Evolutionary conservation across 2,888 invertebrate species (phyloP), one percentile per base, ranked within the genome.

Genomic region (Pristionchus entomophagus): DNA sequence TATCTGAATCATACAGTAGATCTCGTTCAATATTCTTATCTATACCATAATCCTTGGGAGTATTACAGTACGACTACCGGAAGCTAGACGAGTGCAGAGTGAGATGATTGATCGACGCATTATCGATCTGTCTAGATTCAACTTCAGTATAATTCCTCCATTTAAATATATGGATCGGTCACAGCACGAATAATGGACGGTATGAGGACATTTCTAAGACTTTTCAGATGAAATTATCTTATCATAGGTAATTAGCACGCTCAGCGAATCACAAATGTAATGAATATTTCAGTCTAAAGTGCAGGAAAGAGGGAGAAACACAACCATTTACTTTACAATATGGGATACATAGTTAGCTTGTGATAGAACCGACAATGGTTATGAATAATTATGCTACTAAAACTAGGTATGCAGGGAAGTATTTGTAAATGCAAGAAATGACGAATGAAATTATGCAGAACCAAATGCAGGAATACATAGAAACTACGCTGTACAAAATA

Each of bases 401-500:
- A 32, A n/a, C 69, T 69, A 69, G 22, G 17, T 69, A 69, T 69
- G 69, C 69, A 69, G 38, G 38, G 4, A 19, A 69, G n/a, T 22
- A 41, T 35, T 38, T 69, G 69, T 38, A 69, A 69, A 69, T 69
- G 22, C 38, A 69, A 45, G 22, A 56, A 56, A 56, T n/a, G 69
- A 69, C 69, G 38, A 38, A 69, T 69, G 69, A 29, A 32, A 69
- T 69, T 69, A 69, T 38, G 69, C 38, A 69, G 38, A 41, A 69
- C 12, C 17, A 69, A 69, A 69, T 32, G 69, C 38, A 22, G 38
- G 17, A 69, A 69, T 69, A 69, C 35, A 69, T 62, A 29, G 22
- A 62, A 62, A 62, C 62, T 69, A 69, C 69, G n/a, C 69, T 69
- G 69, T 69, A 69, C 38, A 69, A 10, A 69, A 38, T 69, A 19